phyloP scores from a whole-genome alignment of 2,113 vertebrate genomes.

The Anguilla rostrata region DNA sequence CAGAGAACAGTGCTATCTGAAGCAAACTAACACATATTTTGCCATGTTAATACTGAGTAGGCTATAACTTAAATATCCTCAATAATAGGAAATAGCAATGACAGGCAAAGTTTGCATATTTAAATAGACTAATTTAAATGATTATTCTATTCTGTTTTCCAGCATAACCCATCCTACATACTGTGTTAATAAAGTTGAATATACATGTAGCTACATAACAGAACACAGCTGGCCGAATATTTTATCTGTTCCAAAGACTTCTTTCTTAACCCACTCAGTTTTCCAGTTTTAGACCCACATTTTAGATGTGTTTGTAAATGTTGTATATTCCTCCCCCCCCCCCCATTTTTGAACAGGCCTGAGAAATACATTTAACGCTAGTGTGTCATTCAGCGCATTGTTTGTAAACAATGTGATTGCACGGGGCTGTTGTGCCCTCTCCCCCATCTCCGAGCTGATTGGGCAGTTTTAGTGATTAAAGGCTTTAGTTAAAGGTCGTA shows the following conservation, averaged over 20 bases:
- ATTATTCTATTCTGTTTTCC: too few species aligned
- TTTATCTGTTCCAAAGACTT: too few species aligned
- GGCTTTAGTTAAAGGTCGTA: conserved; percentile 51
- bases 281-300: not conserved
- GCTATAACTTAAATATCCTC: not conserved
- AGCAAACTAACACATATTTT: not conserved
- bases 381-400: not conserved
- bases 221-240: too few species aligned
- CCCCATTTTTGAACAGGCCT: not conserved
- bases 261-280: too few species aligned
- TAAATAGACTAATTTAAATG: too few species aligned
- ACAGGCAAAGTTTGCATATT: too few species aligned
- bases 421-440: not conserved
- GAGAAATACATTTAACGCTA: not conserved
- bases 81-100: not conserved
- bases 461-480: conserved; percentile 32
- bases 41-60: not conserved
- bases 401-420: not conserved
- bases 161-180: too few species aligned
- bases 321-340: too few species aligned
- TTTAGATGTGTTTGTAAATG: not conserved
- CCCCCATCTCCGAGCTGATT: conserved; percentile 30
- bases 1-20: not conserved
- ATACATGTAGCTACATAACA: too few species aligned
- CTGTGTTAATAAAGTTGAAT: too few species aligned